phyloP scores from a whole-genome alignment of 2,797 vertebrate genomes.

The Melanotaenia pygmaea region DNA sequence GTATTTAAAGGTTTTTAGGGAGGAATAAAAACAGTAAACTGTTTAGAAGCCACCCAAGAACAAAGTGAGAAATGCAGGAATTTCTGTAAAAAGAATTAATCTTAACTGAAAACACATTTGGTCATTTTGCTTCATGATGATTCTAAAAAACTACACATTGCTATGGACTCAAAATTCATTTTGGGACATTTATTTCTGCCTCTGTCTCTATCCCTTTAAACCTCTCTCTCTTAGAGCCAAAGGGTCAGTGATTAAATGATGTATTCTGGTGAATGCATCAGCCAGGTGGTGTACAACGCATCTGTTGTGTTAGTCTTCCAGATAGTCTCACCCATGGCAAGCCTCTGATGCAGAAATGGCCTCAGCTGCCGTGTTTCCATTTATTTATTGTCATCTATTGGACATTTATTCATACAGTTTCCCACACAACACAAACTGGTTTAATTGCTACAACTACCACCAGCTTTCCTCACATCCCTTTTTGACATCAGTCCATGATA shows the following conservation, averaged over 20 bases:
- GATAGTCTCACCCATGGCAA: constrained; percentile 48
- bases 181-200: constrained; percentile 50
- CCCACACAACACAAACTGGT: constrained; percentile 64
- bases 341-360: constrained; percentile 52
- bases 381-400: constrained; percentile 75
- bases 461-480: constrained; percentile 38
- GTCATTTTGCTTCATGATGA: constrained; percentile 69
- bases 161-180: constrained; percentile 58
- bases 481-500: constrained; percentile 50
- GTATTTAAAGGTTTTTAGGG: constrained; percentile 48
- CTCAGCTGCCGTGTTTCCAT: constrained; percentile 72
- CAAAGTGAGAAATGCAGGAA: constrained; percentile 65
- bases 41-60: constrained; percentile 54
- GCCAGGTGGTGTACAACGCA: constrained; percentile 57
- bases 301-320: constrained; percentile 65
- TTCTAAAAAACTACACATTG: constrained; percentile 70
- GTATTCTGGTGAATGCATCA: constrained; percentile 58
- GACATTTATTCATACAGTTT: constrained; percentile 62
- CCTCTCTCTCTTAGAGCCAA: constrained; percentile 44
- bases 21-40: constrained; percentile 39
- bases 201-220: neutral
- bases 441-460: constrained; percentile 72
- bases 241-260: constrained; percentile 72
- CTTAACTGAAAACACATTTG: constrained; percentile 67
- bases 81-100: constrained; percentile 72